Evolutionary conservation across 2,113 vertebrate genomes (phyloP).

Genomic region (Tragelaphus buxtoni): DNA sequence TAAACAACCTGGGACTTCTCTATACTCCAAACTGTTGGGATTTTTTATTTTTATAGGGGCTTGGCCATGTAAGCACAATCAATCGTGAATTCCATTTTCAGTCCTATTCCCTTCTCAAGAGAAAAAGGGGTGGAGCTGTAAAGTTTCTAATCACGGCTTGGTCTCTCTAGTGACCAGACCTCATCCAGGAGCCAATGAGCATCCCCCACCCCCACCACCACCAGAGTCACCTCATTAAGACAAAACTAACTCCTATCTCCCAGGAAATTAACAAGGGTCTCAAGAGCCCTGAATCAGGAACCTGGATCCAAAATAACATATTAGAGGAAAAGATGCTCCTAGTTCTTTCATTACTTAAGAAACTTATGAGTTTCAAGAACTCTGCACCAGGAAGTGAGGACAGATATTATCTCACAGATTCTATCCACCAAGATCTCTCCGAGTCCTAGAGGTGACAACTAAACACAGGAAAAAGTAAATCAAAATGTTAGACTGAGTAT

Average conservation of each 20-base stretch:
- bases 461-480: not conserved
- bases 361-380: not conserved
- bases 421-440: not conserved
- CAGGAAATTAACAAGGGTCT: not conserved
- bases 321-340: not conserved
- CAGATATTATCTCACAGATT: not conserved
- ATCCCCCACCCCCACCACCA: accelerated
- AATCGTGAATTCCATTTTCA: not conserved
- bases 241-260: not conserved
- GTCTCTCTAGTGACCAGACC: not conserved
- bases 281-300: not conserved
- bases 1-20: not conserved
- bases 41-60: not conserved
- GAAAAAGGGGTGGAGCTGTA: not conserved
- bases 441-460: not conserved
- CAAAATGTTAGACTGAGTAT: not conserved
- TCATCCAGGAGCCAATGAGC: not conserved
- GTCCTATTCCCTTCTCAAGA: not conserved
- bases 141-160: not conserved
- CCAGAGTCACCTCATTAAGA: not conserved
- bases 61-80: not conserved
- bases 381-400: not conserved
- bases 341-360: not conserved
- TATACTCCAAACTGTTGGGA: not conserved
- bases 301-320: not conserved